phyloP scores from a whole-genome alignment of 2,797 vertebrate species.

The Pangasius sanitwongsei region DNA sequence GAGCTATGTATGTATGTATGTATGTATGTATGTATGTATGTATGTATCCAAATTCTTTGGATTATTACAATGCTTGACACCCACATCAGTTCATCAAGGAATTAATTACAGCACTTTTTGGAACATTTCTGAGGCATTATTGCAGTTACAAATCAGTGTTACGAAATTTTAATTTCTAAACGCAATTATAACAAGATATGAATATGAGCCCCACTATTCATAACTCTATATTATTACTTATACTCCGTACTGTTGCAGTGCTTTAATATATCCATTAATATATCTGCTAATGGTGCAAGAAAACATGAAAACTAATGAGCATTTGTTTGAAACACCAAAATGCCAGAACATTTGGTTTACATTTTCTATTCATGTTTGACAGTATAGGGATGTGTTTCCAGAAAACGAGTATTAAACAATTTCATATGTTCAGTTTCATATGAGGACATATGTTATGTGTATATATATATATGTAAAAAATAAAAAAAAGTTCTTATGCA shows the following conservation, averaged over 20 bases:
- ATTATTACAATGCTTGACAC: neutral
- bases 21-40: neutral
- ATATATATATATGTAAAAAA: neutral
- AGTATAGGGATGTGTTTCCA: neutral
- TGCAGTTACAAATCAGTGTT: neutral
- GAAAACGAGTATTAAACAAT: neutral
- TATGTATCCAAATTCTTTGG: neutral
- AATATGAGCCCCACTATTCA: neutral
- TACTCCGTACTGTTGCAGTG: too few relatives aligned
- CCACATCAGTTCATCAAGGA: neutral
- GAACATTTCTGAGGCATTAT: neutral
- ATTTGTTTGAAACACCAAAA: neutral
- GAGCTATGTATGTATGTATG: neutral
- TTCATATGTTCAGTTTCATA: neutral
- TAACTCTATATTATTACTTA: neutral
- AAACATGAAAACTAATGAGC: constrained; percentile 6
- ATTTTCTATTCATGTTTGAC: neutral
- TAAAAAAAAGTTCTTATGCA: neutral
- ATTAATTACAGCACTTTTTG: neutral
- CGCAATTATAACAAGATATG: neutral
- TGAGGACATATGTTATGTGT: neutral
- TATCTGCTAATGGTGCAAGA: constrained; percentile 27
- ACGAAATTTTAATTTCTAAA: neutral
- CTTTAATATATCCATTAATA: neutral
- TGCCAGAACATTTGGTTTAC: neutral